Percentiles rank a stretch among this genome's conserved stretches.
These are phyloP conservation scores for Cephus pygmeus DNA, from an alignment of 2,888 invertebrate genomes.

Conservation along the genomic window DNA sequence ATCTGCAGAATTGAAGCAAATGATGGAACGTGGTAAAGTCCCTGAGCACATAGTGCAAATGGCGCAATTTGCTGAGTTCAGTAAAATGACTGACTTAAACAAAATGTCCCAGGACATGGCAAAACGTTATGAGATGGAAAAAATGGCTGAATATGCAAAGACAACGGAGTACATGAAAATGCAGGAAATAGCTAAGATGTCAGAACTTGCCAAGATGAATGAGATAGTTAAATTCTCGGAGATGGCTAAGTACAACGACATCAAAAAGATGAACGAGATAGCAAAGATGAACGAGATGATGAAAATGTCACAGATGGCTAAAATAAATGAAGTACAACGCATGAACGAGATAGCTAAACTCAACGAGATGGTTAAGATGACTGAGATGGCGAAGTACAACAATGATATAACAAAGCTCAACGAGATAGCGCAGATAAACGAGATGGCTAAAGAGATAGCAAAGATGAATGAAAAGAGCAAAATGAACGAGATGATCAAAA, in stretches of 20 bases:
- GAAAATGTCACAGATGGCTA: slow-evolving; percentile 61
- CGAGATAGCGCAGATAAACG: slow-evolving; percentile 61
- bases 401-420: slow-evolving; percentile 57
- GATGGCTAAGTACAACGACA: slow-evolving; percentile 62
- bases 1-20: slow-evolving; percentile 63
- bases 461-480: slow-evolving; percentile 64
- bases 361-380: slow-evolving; percentile 64
- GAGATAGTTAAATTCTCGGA: slow-evolving; percentile 63
- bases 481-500: slow-evolving; percentile 63
- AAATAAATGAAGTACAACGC: slow-evolving; percentile 61
- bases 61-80: slow-evolving; percentile 63
- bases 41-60: slow-evolving; percentile 64
- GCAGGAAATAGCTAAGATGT: slow-evolving; percentile 62
- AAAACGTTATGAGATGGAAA: slow-evolving; percentile 61
- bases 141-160: slow-evolving; percentile 63
- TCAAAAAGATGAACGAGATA: slow-evolving; percentile 59
- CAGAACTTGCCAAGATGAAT: slow-evolving; percentile 60
- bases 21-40: slow-evolving; percentile 64
- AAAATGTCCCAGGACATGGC: slow-evolving; percentile 63
- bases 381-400: slow-evolving; percentile 62
- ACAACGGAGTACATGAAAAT: slow-evolving; percentile 62
- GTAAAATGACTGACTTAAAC: slow-evolving; percentile 61
- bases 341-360: slow-evolving; percentile 63
- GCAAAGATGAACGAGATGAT: slow-evolving; percentile 58
- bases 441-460: slow-evolving; percentile 63